Conservation (phyloP, 2,113 vertebrate species). For the Myxocyprinus asiaticus region DNA sequence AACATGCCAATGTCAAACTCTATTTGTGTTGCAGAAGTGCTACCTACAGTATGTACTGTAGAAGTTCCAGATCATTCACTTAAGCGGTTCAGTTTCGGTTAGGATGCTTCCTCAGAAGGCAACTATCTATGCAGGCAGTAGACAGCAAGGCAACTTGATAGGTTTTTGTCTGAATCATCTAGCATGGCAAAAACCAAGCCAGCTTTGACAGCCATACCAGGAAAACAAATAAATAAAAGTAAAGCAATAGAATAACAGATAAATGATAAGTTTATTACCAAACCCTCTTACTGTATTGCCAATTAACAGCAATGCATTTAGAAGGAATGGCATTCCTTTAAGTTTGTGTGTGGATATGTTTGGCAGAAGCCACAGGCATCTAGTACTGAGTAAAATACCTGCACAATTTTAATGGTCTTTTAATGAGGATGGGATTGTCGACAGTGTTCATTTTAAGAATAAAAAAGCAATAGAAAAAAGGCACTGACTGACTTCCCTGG, state of each 20-base stretch:
- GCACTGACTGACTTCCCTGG: slow-evolving; percentile 16
- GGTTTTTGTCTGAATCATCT: neutral
- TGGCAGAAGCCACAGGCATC: slow-evolving; percentile 28
- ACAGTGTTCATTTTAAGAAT: slow-evolving; percentile 23
- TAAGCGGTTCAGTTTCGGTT: too few species aligned
- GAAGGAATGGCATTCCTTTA: neutral
- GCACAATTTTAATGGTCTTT: slow-evolving; percentile 40
- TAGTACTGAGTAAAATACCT: slow-evolving; percentile 30
- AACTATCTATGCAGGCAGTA: neutral
- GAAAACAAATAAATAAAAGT: neutral
- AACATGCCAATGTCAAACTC: too few species aligned
- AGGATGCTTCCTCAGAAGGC: too few species aligned
- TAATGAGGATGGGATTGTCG: slow-evolving; percentile 36
- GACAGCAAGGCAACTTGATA: neutral
- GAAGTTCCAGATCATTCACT: too few species aligned
- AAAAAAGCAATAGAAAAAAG: slow-evolving; percentile 27
- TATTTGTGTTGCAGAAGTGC: too few species aligned
- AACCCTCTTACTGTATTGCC: slow-evolving; percentile 7
- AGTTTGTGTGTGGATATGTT: slow-evolving; percentile 15
- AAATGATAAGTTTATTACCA: slow-evolving; percentile 6
- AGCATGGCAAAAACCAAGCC: neutral
- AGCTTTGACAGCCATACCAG: neutral
- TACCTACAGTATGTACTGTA: too few species aligned
- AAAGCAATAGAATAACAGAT: slow-evolving; percentile 3
- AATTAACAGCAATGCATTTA: slow-evolving; percentile 25